Conservation (phyloP, 2,888 invertebrate genomes). For the Epiblema foenella region DNA sequence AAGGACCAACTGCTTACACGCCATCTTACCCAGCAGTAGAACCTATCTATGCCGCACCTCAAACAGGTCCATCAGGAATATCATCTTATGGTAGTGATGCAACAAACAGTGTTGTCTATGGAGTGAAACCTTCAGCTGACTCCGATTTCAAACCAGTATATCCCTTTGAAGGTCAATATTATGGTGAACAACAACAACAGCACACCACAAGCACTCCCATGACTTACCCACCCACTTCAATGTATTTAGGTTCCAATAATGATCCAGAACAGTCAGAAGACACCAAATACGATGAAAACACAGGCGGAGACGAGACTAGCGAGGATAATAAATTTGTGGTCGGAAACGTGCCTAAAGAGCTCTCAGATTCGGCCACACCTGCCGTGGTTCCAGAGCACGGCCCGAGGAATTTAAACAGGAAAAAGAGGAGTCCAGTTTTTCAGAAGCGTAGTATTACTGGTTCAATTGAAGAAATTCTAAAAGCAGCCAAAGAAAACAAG, state of each 20-base stretch:
- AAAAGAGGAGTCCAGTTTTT: slow-evolving; percentile 54
- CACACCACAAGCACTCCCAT: slow-evolving; percentile 68
- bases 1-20: slow-evolving; percentile 63
- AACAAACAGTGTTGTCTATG: slow-evolving; percentile 75
- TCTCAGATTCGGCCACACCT: slow-evolving; percentile 81
- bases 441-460: slow-evolving; percentile 67
- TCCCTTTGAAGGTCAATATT: slow-evolving; percentile 76
- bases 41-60: slow-evolving; percentile 76
- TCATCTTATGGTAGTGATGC: slow-evolving; percentile 71
- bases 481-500: slow-evolving; percentile 68
- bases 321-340: slow-evolving; percentile 86
- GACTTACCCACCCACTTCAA: slow-evolving; percentile 77
- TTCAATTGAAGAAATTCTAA: slow-evolving; percentile 74
- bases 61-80: slow-evolving; percentile 67
- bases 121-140: slow-evolving; percentile 74
- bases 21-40: slow-evolving; percentile 71
- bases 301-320: slow-evolving; percentile 56
- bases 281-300: slow-evolving; percentile 65
- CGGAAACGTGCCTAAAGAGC: slow-evolving; percentile 87
- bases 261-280: slow-evolving; percentile 69
- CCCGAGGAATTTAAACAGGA: slow-evolving; percentile 79
- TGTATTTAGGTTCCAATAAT: slow-evolving; percentile 78
- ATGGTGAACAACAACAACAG: slow-evolving; percentile 58
- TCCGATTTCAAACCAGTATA: slow-evolving; percentile 80
- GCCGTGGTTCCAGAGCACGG: slow-evolving; percentile 88